Base-by-base conservation (phyloP, 2,113 vertebrate species). In the Cynocephalus volans region DNA sequence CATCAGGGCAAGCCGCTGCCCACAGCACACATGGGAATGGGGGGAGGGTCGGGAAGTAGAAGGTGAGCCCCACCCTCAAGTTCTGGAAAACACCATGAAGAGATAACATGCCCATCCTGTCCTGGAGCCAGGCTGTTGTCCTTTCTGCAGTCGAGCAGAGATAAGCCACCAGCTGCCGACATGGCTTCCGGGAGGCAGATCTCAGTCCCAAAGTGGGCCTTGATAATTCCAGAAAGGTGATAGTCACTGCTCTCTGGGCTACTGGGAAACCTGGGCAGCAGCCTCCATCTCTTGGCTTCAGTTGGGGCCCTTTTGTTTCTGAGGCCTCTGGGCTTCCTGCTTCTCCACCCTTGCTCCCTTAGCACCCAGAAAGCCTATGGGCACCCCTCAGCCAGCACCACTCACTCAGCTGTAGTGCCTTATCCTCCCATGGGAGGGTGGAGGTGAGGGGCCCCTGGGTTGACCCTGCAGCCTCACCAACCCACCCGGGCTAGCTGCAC, bases 51-150 rank as follows among this genome's bases (percentile, higher is more conserved):
- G 28, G 97, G 94, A 94, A 92, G 72, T 17, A 65, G 80, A 82
- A 83, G 50, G 60, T 41, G 82, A 82, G 4, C 67, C 86, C 95
- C 92, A 75, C 89, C 93, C 91, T 81, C 73, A 4, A 0, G 18
- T 17, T 73, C 82, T 96, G 96, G 96, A 97, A 97, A 97, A 96
- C 69, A 96, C 95, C n/a, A 0, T 24, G 62, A 93, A 62, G 85
- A 72, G 93, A 93, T 93, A 86, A 97, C 95, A 97, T 6, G 65
- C 6, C 54, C 69, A 96, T 98, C 98, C 96, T 96, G 97, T 96
- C 79, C 86, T 24, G 85, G 96, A 97, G 84, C 76, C 90, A 90
- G 87, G 62, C 88, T 64, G 77, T 1, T 19, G 62, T 69, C 70
- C 12, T 21, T 45, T 95, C 65, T 77, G 54, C 1, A 0, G 88